These are phyloP conservation scores for Trachelus stipa DNA, from an alignment of 2,888 invertebrate species.

Conservation along the genomic window DNA sequence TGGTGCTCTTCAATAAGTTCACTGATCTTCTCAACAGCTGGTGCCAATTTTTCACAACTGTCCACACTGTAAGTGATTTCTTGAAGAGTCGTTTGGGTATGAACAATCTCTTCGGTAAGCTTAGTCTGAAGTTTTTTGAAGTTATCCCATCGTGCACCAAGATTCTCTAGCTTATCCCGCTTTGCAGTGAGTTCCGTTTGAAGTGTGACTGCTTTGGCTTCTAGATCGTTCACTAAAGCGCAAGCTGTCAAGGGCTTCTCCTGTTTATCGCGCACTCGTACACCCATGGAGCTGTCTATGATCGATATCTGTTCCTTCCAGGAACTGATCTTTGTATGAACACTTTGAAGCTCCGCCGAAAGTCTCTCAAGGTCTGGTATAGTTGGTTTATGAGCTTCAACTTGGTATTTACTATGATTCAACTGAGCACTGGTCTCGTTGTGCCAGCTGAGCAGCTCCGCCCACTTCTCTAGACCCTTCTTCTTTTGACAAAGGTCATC, in stretches of 20 bases:
- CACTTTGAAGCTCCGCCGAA: slow-evolving; percentile 76
- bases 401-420: slow-evolving; percentile 82
- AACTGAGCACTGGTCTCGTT: slow-evolving; percentile 83
- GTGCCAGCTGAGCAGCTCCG: slow-evolving; percentile 84
- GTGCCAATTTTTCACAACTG: slow-evolving; percentile 67
- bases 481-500: slow-evolving; percentile 81
- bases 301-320: slow-evolving; percentile 79
- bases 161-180: slow-evolving; percentile 76
- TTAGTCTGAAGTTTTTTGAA: slow-evolving; percentile 81
- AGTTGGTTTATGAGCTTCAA: slow-evolving; percentile 79
- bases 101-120: slow-evolving; percentile 75
- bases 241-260: slow-evolving; percentile 80
- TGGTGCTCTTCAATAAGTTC: slow-evolving; percentile 69
- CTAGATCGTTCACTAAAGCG: slow-evolving; percentile 78
- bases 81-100: slow-evolving; percentile 71
- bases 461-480: slow-evolving; percentile 82
- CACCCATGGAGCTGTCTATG: slow-evolving; percentile 76
- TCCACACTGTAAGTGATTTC: slow-evolving; percentile 70
- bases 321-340: slow-evolving; percentile 75
- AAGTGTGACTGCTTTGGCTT: slow-evolving; percentile 76
- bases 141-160: slow-evolving; percentile 81
- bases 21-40: slow-evolving; percentile 69
- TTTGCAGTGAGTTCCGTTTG: slow-evolving; percentile 77
- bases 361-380: slow-evolving; percentile 78
- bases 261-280: slow-evolving; percentile 78